phyloP scores from a whole-genome alignment of 1,140 invertebrate species.

The Lepidurus packardi region DNA sequence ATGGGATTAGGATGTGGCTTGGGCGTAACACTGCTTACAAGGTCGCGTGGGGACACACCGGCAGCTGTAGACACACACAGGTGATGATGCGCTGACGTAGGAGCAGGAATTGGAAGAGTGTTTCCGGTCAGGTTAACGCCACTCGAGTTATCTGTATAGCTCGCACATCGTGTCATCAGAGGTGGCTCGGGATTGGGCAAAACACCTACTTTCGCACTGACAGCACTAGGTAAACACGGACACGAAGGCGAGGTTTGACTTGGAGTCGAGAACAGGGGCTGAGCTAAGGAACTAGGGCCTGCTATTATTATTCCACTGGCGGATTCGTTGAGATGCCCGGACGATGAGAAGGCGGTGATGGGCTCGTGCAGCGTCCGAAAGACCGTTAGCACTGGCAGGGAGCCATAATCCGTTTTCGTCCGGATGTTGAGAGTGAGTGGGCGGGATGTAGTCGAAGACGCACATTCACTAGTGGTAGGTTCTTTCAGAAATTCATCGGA shows the following conservation, averaged over 20 bases:
- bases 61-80: neutral
- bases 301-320: neutral
- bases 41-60: neutral
- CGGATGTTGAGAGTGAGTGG: conserved; percentile 8
- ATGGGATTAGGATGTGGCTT: neutral
- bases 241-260: neutral
- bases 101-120: neutral
- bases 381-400: neutral
- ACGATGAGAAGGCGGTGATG: too few species aligned
- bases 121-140: neutral
- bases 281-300: neutral
- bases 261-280: neutral
- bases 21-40: neutral
- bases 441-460: neutral
- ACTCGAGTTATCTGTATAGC: neutral
- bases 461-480: neutral
- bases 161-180: neutral
- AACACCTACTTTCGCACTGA: neutral
- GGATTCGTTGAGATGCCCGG: neutral
- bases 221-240: neutral
- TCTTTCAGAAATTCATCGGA: neutral
- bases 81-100: neutral
- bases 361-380: neutral
- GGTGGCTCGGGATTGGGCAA: neutral
- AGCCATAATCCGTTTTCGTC: conserved; percentile 15